phyloP scores from a whole-genome alignment of 1,140 invertebrate species.

The Diorhabda carinulata region DNA sequence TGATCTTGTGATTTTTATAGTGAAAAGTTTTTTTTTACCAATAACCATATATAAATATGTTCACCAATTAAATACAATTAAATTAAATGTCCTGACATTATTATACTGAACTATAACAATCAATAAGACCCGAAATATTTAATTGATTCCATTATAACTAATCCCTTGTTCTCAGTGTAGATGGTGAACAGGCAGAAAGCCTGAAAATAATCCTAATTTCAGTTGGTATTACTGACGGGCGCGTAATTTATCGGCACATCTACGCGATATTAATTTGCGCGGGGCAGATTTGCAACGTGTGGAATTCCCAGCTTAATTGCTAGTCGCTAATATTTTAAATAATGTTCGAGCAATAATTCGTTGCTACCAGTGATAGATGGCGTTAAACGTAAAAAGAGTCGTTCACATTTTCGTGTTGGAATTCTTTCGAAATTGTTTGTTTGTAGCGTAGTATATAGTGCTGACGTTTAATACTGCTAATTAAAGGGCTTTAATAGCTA shows the following conservation, averaged over 20 bases:
- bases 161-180: neutral
- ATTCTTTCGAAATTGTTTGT: conserved; percentile 2
- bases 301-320: conserved; percentile 29
- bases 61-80: too few relatives aligned
- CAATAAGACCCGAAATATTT: too few relatives aligned
- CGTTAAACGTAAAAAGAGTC: neutral
- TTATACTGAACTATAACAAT: too few relatives aligned
- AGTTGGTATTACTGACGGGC: conserved; percentile 11
- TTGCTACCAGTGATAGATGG: conserved; percentile 1
- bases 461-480: neutral
- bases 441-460: neutral
- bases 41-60: too few relatives aligned
- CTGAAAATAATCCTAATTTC: conserved; percentile 24
- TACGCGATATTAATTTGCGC: conserved; percentile 17
- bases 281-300: conserved; percentile 24
- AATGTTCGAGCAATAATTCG: conserved; percentile 5
- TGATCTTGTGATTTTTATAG: too few relatives aligned
- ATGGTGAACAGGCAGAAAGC: neutral
- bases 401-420: neutral
- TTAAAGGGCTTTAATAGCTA: too few relatives aligned
- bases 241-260: conserved; percentile 15
- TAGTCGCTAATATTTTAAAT: conserved; percentile 28
- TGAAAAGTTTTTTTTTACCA: too few relatives aligned
- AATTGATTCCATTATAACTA: too few relatives aligned
- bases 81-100: too few relatives aligned